Base-by-base conservation (phyloP, 2,888 invertebrate genomes). In the Drosophila rubida region DNA sequence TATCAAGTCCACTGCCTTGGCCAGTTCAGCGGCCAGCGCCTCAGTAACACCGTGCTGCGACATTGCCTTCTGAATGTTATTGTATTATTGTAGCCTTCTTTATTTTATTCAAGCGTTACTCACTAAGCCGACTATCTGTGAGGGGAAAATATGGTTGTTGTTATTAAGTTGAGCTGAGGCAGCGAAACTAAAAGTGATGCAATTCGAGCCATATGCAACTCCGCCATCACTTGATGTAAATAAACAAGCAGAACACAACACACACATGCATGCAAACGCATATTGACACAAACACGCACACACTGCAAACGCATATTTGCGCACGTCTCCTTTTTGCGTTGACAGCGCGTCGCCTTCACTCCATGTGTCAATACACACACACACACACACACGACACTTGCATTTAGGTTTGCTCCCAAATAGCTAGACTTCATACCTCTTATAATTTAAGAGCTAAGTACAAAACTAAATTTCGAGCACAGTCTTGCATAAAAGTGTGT, bases 1-100 rank as follows among this genome's bases (percentile, higher is more conserved):
- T 64, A 96, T 96, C 13, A 96, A 93, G 88, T 97, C 96, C 35
- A 97, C 95, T 46, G 96, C 96, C 60, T 95, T 93, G 60, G 96
- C 96, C 79, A 97, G 93, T 91, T 96, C 96, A 61, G 95, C 95
- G 69, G 96, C 96, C 46, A 92, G 72, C 3, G 91, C 91, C 53
- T 89, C 82, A 9, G 91, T 90, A 54, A 84, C 88, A 55, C 85
- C 81, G 62, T 89, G 91, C 66, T 90, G 90, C n/a, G 48, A n/a
- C 48, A 48, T 48, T 2, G 19, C 19, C 19, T 19, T 3, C 19
- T 19, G 19, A 19, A 19, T 19, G 19, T 19, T 19, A 19, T 19
- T 19, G 19, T 19, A 1, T 3, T 19, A 3, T 19, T 19, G 19
- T 1, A 2, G 19, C 19, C 19, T 9, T 27, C 27, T 8, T 27